Base-by-base conservation (phyloP, 2,888 invertebrate species). In the Serripes groenlandicus region DNA sequence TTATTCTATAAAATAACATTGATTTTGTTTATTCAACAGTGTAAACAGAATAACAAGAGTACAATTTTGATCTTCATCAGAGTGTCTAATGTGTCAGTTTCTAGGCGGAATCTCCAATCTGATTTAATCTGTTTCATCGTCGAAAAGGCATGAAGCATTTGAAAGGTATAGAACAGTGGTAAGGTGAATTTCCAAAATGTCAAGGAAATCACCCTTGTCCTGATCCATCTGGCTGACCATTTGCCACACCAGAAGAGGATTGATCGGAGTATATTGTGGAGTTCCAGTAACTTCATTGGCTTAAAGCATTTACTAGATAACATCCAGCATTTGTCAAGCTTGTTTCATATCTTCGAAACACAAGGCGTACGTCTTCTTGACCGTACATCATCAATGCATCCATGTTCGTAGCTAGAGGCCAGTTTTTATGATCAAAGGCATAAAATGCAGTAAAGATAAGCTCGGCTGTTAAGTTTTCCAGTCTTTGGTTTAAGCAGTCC, bases 361-460 rank as follows among this genome's bases (percentile, higher is more conserved):
- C 32, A 0, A 58, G 3, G 2, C 68, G 23, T 0, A 85, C 54
- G 66, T 85, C 82, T 32, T 64, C 72, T 30, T 30, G 74, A 4
- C 82, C 79, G 72, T 85, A 79, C 72, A 75, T 60, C 18, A 77
- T n/a, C 18, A 85, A 35, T 26, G 82, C 77, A 11, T 82, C 18
- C 49, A 66, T 75, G 7, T 75, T 54, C 23, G 71, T 68, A 0
- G 62, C 15, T 58, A 72, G n/a, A 21, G 85, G 82, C 78, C 80
- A 85, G 34, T 85, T 82, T 26, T 85, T 85, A 18, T 79, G 77
- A 56, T 80, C 82, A 68, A 80, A 83, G 35, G 73, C 68, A 74
- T 79, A 26, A 28, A 56, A 83, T 42, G 68, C 71, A 18, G 35
- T 23, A 60, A 69, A 69, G 18, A 75, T 21, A 42, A 28, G 26